These are phyloP conservation scores for Apostichopus californicus DNA, from an alignment of 35 echinoderm and acorn worm genomes.

Conservation along the genomic window DNA sequence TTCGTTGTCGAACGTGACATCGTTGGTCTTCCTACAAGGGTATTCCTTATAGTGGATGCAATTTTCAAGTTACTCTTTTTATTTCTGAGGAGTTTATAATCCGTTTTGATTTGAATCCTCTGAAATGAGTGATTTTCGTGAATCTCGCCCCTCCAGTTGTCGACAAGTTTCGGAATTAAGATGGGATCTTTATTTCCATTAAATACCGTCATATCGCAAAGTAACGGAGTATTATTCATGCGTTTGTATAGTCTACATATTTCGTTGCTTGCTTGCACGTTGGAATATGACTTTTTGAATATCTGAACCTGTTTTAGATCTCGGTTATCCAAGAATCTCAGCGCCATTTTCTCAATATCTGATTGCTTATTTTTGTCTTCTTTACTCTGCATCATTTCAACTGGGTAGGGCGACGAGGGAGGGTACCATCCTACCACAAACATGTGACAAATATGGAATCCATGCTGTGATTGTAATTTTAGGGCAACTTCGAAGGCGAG, in stretches of 20 bases:
- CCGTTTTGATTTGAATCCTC: not conserved
- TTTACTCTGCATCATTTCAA: not conserved
- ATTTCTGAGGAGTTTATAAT: slow-evolving; percentile 29
- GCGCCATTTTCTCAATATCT: not conserved
- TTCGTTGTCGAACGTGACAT: not conserved
- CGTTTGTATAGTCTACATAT: slow-evolving; percentile 1
- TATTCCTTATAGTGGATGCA: not conserved
- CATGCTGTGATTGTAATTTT: not conserved
- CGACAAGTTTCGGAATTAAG: not conserved
- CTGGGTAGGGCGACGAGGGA: not conserved
- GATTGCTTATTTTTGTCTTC: not conserved
- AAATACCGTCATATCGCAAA: slow-evolving; percentile 24
- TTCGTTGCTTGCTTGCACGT: not conserved
- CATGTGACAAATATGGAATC: not conserved
- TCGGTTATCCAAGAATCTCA: slow-evolving; percentile 5
- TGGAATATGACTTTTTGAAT: not conserved
- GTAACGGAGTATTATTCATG: not conserved
- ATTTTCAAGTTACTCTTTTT: not conserved
- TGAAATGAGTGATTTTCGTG: not conserved
- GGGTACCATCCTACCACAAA: not conserved
- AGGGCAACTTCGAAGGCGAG: not conserved
- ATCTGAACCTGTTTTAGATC: not conserved
- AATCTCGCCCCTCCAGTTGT: slow-evolving; percentile 13
- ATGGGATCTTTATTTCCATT: slow-evolving; percentile 8
- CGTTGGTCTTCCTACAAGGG: not conserved